Evolutionary conservation across 2,888 invertebrate genomes (phyloP).

Genomic region (Ectemnius cavifrons): DNA sequence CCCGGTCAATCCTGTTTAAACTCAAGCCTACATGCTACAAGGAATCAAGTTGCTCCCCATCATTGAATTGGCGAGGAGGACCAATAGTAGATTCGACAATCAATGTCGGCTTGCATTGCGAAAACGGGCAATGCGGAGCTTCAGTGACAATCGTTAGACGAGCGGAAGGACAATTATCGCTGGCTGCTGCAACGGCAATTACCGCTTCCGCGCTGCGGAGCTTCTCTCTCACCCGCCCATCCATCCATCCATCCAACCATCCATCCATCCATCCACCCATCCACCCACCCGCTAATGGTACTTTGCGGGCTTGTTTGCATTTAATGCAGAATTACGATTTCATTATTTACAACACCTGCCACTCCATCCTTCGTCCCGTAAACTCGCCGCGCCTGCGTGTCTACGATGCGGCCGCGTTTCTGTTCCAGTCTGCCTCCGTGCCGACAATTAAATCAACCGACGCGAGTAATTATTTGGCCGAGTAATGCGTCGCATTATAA

Average conservation of each 20-base stretch:
- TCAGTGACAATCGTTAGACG: background rate
- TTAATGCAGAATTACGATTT: constrained; percentile 32
- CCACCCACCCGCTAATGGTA: constrained; percentile 2
- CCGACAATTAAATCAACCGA: constrained; percentile 3
- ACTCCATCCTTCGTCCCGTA: background rate
- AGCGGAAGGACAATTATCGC: constrained; percentile 20
- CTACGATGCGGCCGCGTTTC: constrained; percentile 11
- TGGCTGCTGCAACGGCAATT: constrained; percentile 26
- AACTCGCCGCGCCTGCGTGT: background rate
- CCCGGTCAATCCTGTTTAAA: background rate
- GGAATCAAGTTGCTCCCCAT: no score
- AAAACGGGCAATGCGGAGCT: constrained; percentile 5
- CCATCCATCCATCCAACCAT: background rate
- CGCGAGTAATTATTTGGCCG: constrained; percentile 12
- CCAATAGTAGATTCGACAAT: no score
- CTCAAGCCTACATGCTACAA: no score
- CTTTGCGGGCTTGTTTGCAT: constrained; percentile 25
- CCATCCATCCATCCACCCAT: background rate
- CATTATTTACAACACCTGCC: constrained; percentile 22
- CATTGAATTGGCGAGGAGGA: no score
- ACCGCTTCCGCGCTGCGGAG: constrained; percentile 10
- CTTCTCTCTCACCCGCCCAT: background rate
- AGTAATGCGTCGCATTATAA: background rate
- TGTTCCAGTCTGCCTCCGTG: background rate
- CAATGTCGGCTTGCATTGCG: no score